A percentile compares a stretch with the other conserved stretches of the same genome.
Evolutionary conservation across 35 echinoderm and acorn worm genomes (phyloP).

Genomic region (Ptychodera flava): DNA sequence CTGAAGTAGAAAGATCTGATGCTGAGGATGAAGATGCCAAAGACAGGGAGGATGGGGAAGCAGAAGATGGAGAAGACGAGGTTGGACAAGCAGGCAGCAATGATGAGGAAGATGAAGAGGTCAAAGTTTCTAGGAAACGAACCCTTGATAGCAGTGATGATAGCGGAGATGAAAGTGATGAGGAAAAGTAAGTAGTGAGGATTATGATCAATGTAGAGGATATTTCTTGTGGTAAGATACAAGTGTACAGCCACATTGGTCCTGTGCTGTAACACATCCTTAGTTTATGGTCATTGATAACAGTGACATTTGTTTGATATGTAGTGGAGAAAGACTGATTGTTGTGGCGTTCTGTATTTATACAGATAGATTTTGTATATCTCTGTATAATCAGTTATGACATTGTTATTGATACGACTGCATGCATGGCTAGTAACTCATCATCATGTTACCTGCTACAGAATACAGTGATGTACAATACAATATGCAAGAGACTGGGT

Average conservation of each 20-base stretch:
- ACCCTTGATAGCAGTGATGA: constrained; percentile 16
- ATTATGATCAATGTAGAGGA: not conserved
- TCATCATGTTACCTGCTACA: too few relatives aligned
- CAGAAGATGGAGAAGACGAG: constrained; percentile 34
- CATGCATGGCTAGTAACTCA: too few relatives aligned
- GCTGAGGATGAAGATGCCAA: constrained; percentile 20
- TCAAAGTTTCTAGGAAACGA: not conserved
- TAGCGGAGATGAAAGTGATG: constrained; percentile 91
- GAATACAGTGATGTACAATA: too few relatives aligned
- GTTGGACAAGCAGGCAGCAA: constrained; percentile 18
- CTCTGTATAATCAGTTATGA: too few relatives aligned
- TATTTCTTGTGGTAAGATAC: not conserved
- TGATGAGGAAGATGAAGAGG: constrained; percentile 31
- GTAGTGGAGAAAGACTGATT: too few relatives aligned
- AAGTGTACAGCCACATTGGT: not conserved
- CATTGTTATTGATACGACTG: too few relatives aligned
- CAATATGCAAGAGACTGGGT: too few relatives aligned
- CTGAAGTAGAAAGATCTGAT: constrained; percentile 23
- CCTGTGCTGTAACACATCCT: not conserved
- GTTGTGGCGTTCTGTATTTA: too few relatives aligned
- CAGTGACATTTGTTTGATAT: not conserved
- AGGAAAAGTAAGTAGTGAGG: constrained; percentile 63
- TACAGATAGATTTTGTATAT: too few relatives aligned
- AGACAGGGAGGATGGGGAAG: constrained; percentile 13
- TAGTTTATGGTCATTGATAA: not conserved